phyloP scores from a whole-genome alignment of 2,797 vertebrate species.

The Manis crassicaudata region DNA sequence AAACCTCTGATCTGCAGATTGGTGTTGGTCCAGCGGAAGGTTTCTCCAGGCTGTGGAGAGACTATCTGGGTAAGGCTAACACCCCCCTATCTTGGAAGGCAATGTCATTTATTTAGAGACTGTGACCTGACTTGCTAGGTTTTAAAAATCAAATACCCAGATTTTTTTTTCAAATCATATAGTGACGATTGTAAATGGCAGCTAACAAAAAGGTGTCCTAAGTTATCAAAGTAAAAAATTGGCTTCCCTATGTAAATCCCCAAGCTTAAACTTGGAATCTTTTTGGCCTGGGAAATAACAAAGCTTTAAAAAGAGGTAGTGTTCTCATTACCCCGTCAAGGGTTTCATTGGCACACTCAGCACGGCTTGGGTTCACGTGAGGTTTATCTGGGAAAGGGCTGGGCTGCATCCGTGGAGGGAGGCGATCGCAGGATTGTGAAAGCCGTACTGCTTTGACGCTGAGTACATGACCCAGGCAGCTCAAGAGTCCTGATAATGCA shows the following conservation, averaged over 20 bases:
- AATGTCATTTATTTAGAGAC: neutral
- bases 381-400: neutral
- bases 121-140: neutral
- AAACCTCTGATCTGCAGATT: neutral
- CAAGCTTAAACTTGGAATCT: neutral
- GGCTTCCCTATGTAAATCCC: neutral
- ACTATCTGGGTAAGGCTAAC: neutral
- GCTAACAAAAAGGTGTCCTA: neutral
- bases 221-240: neutral
- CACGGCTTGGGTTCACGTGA: neutral
- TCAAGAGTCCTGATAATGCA: neutral
- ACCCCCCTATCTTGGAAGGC: neutral
- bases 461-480: neutral
- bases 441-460: neutral
- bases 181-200: neutral
- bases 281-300: neutral
- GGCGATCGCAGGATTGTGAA: neutral
- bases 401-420: too few species aligned
- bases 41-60: neutral
- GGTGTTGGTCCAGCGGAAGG: neutral
- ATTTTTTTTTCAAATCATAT: neutral
- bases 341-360: neutral
- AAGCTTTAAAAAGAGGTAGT: neutral
- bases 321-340: too few species aligned
- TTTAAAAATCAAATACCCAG: neutral